phyloP scores from a whole-genome alignment of 2,113 vertebrate genomes.

The Lycocorax pyrrhopterus region DNA sequence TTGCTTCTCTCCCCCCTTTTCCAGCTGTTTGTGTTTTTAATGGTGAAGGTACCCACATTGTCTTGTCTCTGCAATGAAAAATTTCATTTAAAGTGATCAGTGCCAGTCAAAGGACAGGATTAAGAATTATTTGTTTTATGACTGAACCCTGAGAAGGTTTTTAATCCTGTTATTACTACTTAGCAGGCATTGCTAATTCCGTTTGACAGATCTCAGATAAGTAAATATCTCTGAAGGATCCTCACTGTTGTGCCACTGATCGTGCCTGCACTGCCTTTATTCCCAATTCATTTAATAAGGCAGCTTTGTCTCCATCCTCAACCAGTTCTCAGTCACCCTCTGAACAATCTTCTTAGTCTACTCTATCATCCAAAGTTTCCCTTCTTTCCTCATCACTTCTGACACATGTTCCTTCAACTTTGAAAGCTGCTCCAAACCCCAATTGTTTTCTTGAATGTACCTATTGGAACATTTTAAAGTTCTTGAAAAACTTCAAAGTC shows the following conservation, averaged over 20 bases:
- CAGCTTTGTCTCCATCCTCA: background rate
- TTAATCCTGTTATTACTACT: constrained; percentile 33
- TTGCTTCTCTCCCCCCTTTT: background rate
- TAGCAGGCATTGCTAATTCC: constrained; percentile 12
- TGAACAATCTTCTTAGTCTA: background rate
- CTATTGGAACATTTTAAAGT: background rate
- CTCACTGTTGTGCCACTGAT: background rate
- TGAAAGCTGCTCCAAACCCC: background rate
- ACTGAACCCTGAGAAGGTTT: background rate
- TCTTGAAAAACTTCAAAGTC: background rate
- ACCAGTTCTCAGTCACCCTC: background rate
- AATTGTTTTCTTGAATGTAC: background rate
- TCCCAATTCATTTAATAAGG: background rate
- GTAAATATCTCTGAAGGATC: background rate
- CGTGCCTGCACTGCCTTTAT: background rate
- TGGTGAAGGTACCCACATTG: background rate
- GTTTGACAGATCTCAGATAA: constrained; percentile 14
- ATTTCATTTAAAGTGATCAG: background rate
- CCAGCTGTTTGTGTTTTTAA: background rate
- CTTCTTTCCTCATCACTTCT: background rate
- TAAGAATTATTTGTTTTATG: constrained; percentile 1
- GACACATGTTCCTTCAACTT: background rate
- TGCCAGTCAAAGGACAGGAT: background rate
- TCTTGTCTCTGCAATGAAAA: background rate
- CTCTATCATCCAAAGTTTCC: background rate